phyloP scores from a whole-genome alignment of 2,797 vertebrate genomes.

The Spinus olivaceus region DNA sequence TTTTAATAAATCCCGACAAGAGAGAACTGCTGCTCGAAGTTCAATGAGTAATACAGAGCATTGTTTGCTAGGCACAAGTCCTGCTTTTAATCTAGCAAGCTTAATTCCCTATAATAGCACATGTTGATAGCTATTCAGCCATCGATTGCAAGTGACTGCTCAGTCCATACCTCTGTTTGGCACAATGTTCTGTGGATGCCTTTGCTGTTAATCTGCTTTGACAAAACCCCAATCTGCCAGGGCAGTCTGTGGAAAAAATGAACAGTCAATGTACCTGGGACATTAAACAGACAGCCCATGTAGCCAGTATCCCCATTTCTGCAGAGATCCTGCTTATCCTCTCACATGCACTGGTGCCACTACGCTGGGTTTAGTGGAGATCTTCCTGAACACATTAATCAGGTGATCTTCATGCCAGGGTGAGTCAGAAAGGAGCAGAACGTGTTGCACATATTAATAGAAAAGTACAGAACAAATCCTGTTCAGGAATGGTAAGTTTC shows the following conservation, averaged over 20 bases:
- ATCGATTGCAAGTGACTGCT: constrained; percentile 37
- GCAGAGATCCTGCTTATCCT: not conserved
- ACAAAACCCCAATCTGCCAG: not conserved
- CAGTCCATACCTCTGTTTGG: not conserved
- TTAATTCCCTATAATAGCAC: constrained; percentile 49
- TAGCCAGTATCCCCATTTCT: not conserved
- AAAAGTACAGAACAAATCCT: not conserved
- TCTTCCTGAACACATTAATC: not conserved
- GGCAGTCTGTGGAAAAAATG: not conserved
- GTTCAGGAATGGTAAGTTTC: not conserved
- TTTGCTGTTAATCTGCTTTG: not conserved
- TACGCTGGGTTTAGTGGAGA: not conserved
- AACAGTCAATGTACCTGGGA: not conserved
- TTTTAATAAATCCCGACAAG: constrained; percentile 56
- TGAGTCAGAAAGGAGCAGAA: constrained; percentile 3
- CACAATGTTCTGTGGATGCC: constrained; percentile 18
- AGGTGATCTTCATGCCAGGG: not conserved
- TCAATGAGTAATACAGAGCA: constrained; percentile 53
- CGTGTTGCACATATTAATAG: not conserved
- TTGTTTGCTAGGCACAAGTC: constrained; percentile 61
- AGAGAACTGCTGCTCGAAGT: constrained; percentile 63
- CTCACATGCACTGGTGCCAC: not conserved
- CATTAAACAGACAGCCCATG: not conserved
- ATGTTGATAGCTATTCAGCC: constrained; percentile 46
- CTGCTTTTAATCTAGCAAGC: constrained; percentile 58